Evolutionary conservation across 1,140 invertebrate species (phyloP).

Genomic region (Meloidogyne chitwoodi): DNA sequence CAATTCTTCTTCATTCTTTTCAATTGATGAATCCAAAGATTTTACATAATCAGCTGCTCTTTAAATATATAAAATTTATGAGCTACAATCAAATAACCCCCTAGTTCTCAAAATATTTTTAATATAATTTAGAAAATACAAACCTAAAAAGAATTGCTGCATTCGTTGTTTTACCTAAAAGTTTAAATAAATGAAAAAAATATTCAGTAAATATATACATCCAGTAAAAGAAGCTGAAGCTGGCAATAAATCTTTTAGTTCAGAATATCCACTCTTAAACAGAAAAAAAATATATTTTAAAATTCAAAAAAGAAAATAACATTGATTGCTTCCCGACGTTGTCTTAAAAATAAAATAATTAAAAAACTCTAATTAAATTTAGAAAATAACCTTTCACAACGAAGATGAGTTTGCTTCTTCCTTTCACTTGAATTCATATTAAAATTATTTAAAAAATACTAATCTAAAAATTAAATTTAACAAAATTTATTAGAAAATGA

Average conservation of each 20-base stretch:
- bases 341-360: constrained; percentile 16
- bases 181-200: neutral
- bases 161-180: constrained; percentile 52
- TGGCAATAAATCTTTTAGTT: constrained; percentile 57
- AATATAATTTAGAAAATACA: neutral
- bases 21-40: constrained; percentile 45
- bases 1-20: constrained; percentile 48
- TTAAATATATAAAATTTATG: constrained; percentile 6
- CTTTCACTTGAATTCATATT: constrained; percentile 46
- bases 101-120: neutral
- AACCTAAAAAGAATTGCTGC: constrained; percentile 53
- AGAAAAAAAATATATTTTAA: neutral
- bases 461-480: neutral
- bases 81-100: too few species aligned
- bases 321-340: constrained; percentile 57
- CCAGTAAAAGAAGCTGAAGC: constrained; percentile 49
- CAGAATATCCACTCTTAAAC: constrained; percentile 55
- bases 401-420: constrained; percentile 55
- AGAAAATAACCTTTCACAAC: constrained; percentile 47
- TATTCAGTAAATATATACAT: constrained; percentile 23
- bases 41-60: constrained; percentile 57
- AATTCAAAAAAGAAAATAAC: constrained; percentile 35
- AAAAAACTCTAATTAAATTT: neutral
- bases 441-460: neutral
- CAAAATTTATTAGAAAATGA: neutral